Percentiles rank a stretch among this genome's conserved stretches.
These are phyloP conservation scores for Camptogramma bilineatum DNA, from an alignment of 2,888 invertebrate species.

Conservation along the genomic window DNA sequence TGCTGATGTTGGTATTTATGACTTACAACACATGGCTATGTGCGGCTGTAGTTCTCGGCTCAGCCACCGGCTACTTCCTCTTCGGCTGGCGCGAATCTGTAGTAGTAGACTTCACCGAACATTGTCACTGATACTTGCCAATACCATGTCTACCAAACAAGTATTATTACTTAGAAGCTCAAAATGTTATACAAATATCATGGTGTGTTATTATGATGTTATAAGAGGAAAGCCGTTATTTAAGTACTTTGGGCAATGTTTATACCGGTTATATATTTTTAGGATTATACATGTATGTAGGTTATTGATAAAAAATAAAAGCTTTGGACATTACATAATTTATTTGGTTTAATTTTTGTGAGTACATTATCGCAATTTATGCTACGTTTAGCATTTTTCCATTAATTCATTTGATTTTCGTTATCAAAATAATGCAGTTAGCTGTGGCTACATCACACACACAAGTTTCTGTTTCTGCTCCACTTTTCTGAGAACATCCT, in stretches of 20 bases:
- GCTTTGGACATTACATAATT: constrained; percentile 54
- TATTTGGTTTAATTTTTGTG: constrained; percentile 26
- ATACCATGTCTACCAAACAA: constrained; percentile 46
- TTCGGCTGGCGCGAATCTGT: constrained; percentile 98
- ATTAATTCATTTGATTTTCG: too few relatives aligned
- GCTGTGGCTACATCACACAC: too few relatives aligned
- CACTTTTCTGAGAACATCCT: too few relatives aligned
- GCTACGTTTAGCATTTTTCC: too few relatives aligned
- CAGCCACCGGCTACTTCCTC: constrained; percentile 96
- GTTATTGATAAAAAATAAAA: constrained; percentile 65
- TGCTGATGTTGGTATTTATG: constrained; percentile 98
- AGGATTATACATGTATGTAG: constrained; percentile 67
- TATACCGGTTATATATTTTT: constrained; percentile 76
- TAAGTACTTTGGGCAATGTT: constrained; percentile 70
- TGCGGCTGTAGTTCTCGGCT: constrained; percentile 94
- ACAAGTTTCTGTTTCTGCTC: too few relatives aligned
- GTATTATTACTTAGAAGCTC: constrained; percentile 66
- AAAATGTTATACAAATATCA: constrained; percentile 68
- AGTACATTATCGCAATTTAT: background rate
- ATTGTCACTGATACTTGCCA: constrained; percentile 91
- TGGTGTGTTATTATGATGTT: constrained; percentile 72
- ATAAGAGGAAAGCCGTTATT: constrained; percentile 71
- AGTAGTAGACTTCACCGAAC: constrained; percentile 97
- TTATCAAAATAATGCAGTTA: background rate
- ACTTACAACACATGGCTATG: constrained; percentile 98